Evolutionary conservation across 2,888 invertebrate species (phyloP), one percentile per base, ranked within the genome.

Genomic region (Coecobrya sp.): DNA sequence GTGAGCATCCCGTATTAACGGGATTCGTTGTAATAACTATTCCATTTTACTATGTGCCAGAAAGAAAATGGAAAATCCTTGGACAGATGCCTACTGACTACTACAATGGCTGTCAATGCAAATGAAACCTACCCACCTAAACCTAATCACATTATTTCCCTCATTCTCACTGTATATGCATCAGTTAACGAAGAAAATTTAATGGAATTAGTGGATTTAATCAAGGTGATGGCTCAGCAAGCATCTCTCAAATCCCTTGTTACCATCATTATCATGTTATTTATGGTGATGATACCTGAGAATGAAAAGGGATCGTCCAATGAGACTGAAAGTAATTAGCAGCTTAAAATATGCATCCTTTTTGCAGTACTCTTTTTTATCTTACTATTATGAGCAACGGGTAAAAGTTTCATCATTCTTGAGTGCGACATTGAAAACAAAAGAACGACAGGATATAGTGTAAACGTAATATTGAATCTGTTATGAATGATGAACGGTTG

Each of bases 271-370:
- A 13, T 49, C 49, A 1, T 13, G 11, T 13, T 49, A 7, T 49
- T 10, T 49, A 49, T 49, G 49, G 49, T 13, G 49, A 49, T 13
- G 49, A 49, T 13, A 1, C 49, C 13, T 10, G 13, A 13, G 11
- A 13, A 62, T 19, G 62, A 62, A 62, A 62, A 62, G 25, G 22
- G 25, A 62, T 62, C 19, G 25, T 22, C 8, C 62, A n/a, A 49
- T 13, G 25, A 62, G 62, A 19, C 45, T 86, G 68, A 68, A 68
- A 86, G 85, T 86, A 86, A 86, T 86, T 86, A 52, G 52, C 68
- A n/a, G 25, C 85, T 86, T 68, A 70, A 45, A 49, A 49, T 49
- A 13, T 49, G 11, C 13, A 49, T 49, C 49, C 49, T 49, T 49
- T 22, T 25, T 13, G 10, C 11, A 49, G 49, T 3, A 49, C 10